Base-by-base conservation (phyloP, 2,888 invertebrate species). In the Ichneumoninae sp. region DNA sequence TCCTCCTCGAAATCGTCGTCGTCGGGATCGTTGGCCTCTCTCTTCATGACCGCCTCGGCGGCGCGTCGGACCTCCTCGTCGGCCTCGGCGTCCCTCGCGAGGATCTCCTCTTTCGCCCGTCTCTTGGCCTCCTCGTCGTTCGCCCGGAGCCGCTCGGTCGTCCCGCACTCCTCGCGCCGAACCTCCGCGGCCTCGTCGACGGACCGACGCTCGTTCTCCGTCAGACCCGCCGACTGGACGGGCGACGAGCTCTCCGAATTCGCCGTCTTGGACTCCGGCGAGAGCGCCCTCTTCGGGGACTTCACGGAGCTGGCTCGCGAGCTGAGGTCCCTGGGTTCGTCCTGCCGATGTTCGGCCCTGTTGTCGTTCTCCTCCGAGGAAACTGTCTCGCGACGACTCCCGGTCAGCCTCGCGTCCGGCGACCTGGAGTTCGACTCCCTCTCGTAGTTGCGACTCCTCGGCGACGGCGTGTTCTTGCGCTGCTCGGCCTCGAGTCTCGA, bases 261-360 rank as follows among this genome's bases (percentile, higher is more conserved):
- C 1, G 78, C 78, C 16, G 54, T 72, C 19, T 82, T 82, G 0
- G 80, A 72, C 10, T 87, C 86, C 6, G 87, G 87, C 66, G 85
- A 85, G 8, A 80, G 81, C 26, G 76, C 30, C 52, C 72, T 57
- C 72, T 89, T 92, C 3, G 92, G 91, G 40, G 93, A 91, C 77
- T 91, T 91, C 10, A 87, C 90, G 10, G 84, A 65, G 83, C 90
- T 92, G 65, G 92, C 91, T 75, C 92, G 90, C 19, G 93, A 93
- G 84, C 93, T 93, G 52, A 93, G 87, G 80, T 93, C 93, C 44
- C 93, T 88, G 22, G 93, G 93, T 78, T 92, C 92, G 16, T 93
- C 91, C 83, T 93, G 91, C 40, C 86, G 86, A 76, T 89, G 87
- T 22, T 90, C 89, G 13, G 89, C 89, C 44, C 71, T 80, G 30